Percentiles rank a stretch among this genome's conserved stretches.
phyloP scores from a whole-genome alignment of 2,113 vertebrate species.

The Hiodon alosoides region DNA sequence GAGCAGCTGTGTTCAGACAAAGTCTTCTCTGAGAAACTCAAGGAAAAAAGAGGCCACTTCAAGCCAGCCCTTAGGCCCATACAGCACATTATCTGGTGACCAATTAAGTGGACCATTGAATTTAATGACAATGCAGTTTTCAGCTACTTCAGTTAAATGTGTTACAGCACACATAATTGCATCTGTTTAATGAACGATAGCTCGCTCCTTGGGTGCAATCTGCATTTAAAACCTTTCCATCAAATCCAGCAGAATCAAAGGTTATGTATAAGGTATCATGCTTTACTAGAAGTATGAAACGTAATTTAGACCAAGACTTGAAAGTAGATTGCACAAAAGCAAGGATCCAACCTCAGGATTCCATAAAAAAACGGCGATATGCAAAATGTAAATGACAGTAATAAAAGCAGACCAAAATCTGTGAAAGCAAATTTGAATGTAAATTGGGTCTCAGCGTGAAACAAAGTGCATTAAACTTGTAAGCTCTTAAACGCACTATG shows the following conservation, averaged over 20 bases:
- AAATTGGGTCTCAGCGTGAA: too few species aligned
- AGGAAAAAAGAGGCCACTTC: neutral
- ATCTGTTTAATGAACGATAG: slow-evolving; percentile 3
- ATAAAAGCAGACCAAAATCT: too few species aligned
- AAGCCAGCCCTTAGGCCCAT: neutral
- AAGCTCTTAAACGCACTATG: too few species aligned
- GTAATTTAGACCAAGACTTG: neutral
- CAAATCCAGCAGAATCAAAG: slow-evolving; percentile 5
- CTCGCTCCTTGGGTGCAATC: neutral
- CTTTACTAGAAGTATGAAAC: neutral
- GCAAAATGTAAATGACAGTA: too few species aligned
- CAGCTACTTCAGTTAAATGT: neutral
- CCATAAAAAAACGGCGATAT: too few species aligned
- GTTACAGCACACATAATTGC: neutral
- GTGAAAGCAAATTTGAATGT: too few species aligned
- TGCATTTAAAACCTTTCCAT: slow-evolving; percentile 34
- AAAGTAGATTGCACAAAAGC: neutral
- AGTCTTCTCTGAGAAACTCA: neutral
- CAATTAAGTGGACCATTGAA: neutral
- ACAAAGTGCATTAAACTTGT: too few species aligned
- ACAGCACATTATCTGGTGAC: neutral
- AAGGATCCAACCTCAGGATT: neutral
- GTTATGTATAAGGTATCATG: slow-evolving; percentile 5
- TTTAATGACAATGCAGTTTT: neutral
- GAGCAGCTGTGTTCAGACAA: neutral